Percentiles rank a stretch among this genome's conserved stretches.
Evolutionary conservation across 2,113 vertebrate genomes (phyloP).

Genomic region (Mesembrinibis cayennensis): DNA sequence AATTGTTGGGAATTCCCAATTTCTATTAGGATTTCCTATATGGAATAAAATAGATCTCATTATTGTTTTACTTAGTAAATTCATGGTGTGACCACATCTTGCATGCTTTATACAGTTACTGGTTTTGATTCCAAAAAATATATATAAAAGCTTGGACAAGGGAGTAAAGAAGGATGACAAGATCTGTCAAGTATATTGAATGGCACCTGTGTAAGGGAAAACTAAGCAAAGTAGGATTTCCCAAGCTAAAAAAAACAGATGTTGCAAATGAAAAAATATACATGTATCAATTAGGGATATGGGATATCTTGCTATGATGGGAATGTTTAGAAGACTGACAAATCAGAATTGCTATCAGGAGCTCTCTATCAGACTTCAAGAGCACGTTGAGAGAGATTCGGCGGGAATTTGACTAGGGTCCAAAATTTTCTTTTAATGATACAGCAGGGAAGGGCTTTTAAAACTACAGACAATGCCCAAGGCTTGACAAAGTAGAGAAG

Average conservation of each 20-base stretch:
- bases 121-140: neutral
- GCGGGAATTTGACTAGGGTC: neutral
- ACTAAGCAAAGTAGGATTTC: neutral
- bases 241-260: neutral
- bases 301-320: neutral
- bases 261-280: neutral
- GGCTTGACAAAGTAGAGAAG: neutral
- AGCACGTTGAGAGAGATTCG: neutral
- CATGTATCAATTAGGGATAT: neutral
- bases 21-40: neutral
- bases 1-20: neutral
- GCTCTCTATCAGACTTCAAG: neutral
- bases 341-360: neutral
- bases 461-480: neutral
- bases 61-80: neutral
- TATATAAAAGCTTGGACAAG: neutral
- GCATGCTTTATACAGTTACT: neutral
- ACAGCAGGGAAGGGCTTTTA: neutral
- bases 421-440: neutral
- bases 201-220: neutral
- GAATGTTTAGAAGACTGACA: neutral
- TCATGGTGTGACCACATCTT: neutral
- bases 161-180: neutral
- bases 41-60: neutral
- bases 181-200: neutral